Conservation (phyloP, 2,888 invertebrate species). For the Dugesia japonica region DNA sequence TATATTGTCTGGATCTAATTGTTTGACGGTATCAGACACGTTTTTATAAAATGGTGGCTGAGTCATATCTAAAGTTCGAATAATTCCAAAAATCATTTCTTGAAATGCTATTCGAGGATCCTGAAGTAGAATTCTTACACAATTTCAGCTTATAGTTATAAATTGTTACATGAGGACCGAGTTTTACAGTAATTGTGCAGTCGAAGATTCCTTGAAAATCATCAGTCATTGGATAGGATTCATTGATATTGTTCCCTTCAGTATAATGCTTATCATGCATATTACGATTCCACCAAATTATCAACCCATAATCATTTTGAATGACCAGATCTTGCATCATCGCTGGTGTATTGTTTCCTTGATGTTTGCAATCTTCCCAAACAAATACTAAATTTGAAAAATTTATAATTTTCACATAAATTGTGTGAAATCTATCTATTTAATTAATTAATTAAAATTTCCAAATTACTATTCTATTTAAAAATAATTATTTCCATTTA, state of each 20-base stretch:
- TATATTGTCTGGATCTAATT: neutral
- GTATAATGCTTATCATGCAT: neutral
- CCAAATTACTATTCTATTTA: no score
- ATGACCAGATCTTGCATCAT: neutral
- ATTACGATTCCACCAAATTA: neutral
- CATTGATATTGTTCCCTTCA: neutral
- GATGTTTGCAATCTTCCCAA: neutral
- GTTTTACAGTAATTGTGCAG: neutral
- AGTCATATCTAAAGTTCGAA: neutral
- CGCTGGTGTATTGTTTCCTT: neutral
- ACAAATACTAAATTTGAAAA: neutral
- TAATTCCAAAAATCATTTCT: neutral
- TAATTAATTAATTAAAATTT: no score
- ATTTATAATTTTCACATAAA: no score
- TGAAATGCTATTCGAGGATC: neutral
- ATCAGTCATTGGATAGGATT: neutral
- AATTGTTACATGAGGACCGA: neutral
- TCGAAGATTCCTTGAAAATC: neutral
- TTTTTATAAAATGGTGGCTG: neutral
- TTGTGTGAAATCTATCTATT: no score
- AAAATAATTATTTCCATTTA: no score
- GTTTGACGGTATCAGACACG: neutral
- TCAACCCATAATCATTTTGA: neutral
- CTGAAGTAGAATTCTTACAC: no score
- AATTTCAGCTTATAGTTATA: no score